Percentiles rank a stretch among this genome's conserved stretches.
Evolutionary conservation across 2,888 invertebrate species (phyloP).

Genomic region (Mantis religiosa): DNA sequence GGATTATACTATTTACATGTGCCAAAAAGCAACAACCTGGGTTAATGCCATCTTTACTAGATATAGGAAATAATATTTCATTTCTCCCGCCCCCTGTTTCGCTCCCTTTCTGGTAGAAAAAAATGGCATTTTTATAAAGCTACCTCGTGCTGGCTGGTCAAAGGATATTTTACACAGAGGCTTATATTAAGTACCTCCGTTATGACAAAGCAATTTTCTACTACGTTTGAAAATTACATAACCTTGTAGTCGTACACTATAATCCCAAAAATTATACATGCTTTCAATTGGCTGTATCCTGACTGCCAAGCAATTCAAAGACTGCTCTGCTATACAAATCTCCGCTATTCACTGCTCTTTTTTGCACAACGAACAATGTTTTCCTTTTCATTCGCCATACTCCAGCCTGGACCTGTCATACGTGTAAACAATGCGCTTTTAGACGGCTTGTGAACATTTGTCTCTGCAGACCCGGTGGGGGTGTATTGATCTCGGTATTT

Average conservation of each 20-base stretch:
- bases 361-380: neutral
- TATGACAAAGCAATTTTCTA: neutral
- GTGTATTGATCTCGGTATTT: neutral
- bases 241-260: neutral
- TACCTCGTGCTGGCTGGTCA: too few species aligned
- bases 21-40: too few species aligned
- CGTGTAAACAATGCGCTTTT: neutral
- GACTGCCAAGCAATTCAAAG: neutral
- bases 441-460: neutral
- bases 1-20: too few species aligned
- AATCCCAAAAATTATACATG: neutral
- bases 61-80: too few species aligned
- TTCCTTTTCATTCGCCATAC: neutral
- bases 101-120: too few species aligned
- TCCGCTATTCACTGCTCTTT: neutral
- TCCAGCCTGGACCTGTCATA: neutral
- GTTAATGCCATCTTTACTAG: too few species aligned
- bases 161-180: too few species aligned
- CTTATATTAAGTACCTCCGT: too few species aligned
- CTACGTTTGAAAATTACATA: neutral
- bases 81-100: too few species aligned
- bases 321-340: neutral
- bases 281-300: neutral
- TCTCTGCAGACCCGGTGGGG: neutral
- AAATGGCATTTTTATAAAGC: too few species aligned